Percentiles rank a stretch among this genome's conserved stretches.
Conservation (phyloP, 2,888 invertebrate genomes). For the Sericinus montela region DNA sequence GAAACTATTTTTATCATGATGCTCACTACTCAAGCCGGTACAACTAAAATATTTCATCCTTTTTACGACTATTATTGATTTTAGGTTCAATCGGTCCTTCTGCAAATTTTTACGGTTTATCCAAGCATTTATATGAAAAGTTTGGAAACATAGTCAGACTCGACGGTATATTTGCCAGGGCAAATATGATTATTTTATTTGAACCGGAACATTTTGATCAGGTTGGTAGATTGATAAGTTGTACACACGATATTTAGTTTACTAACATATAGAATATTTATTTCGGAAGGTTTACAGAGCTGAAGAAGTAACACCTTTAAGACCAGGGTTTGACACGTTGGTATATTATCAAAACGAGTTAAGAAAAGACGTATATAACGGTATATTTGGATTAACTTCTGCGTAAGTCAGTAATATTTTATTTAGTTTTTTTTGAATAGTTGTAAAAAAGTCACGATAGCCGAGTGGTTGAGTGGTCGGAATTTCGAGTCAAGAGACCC, state of each 20-base stretch:
- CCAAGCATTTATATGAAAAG: conserved; percentile 40
- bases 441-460: no score
- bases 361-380: conserved; percentile 48
- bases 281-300: conserved; percentile 53
- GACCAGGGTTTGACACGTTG: conserved; percentile 59
- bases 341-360: conserved; percentile 54
- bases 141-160: conserved; percentile 57
- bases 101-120: conserved; percentile 40
- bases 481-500: no score
- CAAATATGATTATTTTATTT: conserved; percentile 50
- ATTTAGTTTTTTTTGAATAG: no score
- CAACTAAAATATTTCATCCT: no score
- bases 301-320: conserved; percentile 58
- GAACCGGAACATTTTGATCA: conserved; percentile 54
- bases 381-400: conserved; percentile 54
- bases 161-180: conserved; percentile 48
- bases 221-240: conserved; percentile 28
- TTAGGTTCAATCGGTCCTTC: conserved; percentile 50
- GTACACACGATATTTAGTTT: no score
- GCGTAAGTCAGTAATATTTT: conserved; percentile 44
- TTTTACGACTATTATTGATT: not conserved
- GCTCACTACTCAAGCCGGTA: no score
- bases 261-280: no score
- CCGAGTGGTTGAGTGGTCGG: no score
- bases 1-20: no score